Conservation (phyloP, 2,888 invertebrate species). For the Uropetala carovei region DNA sequence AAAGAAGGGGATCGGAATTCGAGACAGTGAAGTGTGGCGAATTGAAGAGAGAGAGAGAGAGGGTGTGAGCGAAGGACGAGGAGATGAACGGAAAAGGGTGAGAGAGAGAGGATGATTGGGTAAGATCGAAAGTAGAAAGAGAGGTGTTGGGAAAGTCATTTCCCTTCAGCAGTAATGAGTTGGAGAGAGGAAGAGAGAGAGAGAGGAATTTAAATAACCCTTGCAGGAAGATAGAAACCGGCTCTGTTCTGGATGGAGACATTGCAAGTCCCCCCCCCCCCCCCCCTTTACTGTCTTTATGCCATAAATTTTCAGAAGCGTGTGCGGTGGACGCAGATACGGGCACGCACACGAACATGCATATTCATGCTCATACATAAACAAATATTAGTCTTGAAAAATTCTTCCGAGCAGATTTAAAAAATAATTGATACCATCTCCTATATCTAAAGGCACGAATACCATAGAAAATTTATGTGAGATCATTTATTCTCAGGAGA, state of each 20-base stretch:
- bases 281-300: neutral
- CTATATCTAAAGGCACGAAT: no score
- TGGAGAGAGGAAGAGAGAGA: neutral
- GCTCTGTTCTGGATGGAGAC: neutral
- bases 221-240: constrained; percentile 30
- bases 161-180: neutral
- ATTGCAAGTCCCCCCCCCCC: neutral
- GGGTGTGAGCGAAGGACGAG: neutral
- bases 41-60: no score
- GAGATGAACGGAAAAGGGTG: neutral
- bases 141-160: neutral
- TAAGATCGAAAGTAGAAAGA: neutral
- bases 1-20: no score
- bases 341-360: no score
- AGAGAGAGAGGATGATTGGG: neutral
- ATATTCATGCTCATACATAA: no score
- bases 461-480: no score
- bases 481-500: no score
- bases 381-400: no score
- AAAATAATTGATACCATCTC: no score
- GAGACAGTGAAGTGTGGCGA: no score
- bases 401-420: no score
- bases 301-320: constrained; percentile 1
- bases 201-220: neutral
- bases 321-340: neutral